Evolutionary conservation across 2,888 invertebrate genomes (phyloP).

Genomic region (Muschampia plurimacula): DNA sequence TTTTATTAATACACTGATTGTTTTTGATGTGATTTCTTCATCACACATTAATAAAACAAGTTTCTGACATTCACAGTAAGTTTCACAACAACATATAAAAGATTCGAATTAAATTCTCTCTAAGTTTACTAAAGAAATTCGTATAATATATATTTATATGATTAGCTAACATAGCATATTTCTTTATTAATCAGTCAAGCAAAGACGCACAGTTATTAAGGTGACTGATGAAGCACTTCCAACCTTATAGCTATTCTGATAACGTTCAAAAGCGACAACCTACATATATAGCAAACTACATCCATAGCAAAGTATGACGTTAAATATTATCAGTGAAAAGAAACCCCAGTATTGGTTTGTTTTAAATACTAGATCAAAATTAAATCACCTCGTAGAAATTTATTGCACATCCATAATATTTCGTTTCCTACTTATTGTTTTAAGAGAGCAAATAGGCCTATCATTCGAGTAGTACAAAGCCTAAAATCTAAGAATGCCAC

Average conservation of each 20-base stretch:
- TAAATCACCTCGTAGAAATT: constrained; percentile 1
- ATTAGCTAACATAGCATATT: constrained; percentile 50
- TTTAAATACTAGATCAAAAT: constrained; percentile 11
- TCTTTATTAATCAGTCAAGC: constrained; percentile 45
- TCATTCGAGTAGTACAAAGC: constrained; percentile 12
- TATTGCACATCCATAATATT: constrained; percentile 40
- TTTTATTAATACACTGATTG: not conserved
- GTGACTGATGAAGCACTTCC: constrained; percentile 22
- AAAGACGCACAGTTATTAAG: constrained; percentile 7
- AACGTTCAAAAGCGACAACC: constrained; percentile 30
- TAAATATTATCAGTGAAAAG: not conserved
- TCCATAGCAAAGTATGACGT: not conserved
- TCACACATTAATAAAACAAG: constrained; percentile 66
- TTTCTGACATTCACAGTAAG: constrained; percentile 60
- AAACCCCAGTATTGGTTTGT: not conserved
- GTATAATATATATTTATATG: constrained; percentile 50
- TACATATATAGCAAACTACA: not conserved
- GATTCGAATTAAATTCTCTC: constrained; percentile 70
- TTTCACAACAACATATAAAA: constrained; percentile 72
- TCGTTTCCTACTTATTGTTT: constrained; percentile 2
- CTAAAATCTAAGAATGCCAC: constrained; percentile 4
- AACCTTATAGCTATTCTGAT: constrained; percentile 34
- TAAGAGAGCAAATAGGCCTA: constrained; percentile 27
- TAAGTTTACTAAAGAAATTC: constrained; percentile 58
- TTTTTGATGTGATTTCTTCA: constrained; percentile 44